Base-by-base conservation (phyloP, 1,140 invertebrate species). In the Trichomalopsis sarcophagae region DNA sequence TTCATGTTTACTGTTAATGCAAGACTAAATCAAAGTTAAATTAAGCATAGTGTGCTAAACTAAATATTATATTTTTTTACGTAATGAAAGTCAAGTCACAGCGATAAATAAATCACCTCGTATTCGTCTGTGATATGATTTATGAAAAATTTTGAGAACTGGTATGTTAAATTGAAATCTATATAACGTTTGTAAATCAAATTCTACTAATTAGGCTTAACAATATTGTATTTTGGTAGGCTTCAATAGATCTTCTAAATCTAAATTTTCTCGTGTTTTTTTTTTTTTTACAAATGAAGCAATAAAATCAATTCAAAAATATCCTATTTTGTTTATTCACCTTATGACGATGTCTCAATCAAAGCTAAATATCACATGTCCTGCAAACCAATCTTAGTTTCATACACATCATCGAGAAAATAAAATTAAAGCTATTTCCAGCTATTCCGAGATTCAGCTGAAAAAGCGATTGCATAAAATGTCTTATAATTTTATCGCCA, bases 121-220 rank as follows among this genome's bases (percentile, higher is more conserved):
- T 75, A 36, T 82, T 82, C 73, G 81, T 75, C 71, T 75, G 71
- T 82, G 71, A 82, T 82, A 62, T 6, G n/a, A 81, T 13, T 50
- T 66, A 68, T 44, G 71, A 66, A 81, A 7, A 69, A 69, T 68
- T 30, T 69, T 81, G 44, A 44, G 17, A 50, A 50, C 14, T 50
- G 2, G 10, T 50, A 50, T n/a, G 1, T 68, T n/a, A 40, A 69
- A 21, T 23, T 78, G 40, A 30, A 62, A 62, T n/a, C 14, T 62
- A 27, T 27, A 27, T 27, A 62, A 21, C 17, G 21, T n/a, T 21
- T 62, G 55, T 6, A 17, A 62, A 62, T 62, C 14, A n/a, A 62
- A 21, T 62, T 5, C 17, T 62, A 62, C 21, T 17, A 7, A n/a
- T 62, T n/a, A 44, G 40, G 33, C 33, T 44, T 44, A 44, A 44